Percentiles rank a stretch among this genome's conserved stretches.
These are phyloP conservation scores for Drosophila miranda DNA, from an alignment of 1,140 invertebrate species.

Conservation along the genomic window DNA sequence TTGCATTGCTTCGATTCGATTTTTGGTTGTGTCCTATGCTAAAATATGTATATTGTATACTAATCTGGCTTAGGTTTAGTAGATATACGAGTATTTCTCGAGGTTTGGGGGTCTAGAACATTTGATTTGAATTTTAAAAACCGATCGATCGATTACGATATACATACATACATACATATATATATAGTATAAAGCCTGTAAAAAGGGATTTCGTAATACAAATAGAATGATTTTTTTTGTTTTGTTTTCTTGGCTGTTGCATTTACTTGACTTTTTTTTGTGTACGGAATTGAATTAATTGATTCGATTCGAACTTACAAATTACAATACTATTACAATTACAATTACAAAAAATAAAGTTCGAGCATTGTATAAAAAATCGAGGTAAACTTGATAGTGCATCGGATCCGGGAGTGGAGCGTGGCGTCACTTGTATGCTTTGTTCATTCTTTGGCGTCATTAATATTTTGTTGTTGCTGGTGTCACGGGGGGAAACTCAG, in stretches of 20 bases:
- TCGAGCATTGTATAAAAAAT: constrained; percentile 73
- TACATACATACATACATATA: constrained; percentile 14
- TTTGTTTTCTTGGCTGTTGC: constrained; percentile 3
- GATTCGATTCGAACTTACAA: constrained; percentile 58
- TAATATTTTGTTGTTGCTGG: constrained; percentile 13
- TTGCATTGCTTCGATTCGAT: constrained; percentile 61
- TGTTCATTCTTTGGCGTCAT: constrained; percentile 19
- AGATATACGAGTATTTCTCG: constrained; percentile 50
- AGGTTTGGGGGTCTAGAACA: constrained; percentile 49
- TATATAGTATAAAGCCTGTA: constrained; percentile 63
- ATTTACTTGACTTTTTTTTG: not conserved
- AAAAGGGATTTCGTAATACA: constrained; percentile 66
- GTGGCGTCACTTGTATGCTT: constrained; percentile 13
- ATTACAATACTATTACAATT: constrained; percentile 62
- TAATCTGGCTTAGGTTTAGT: constrained; percentile 38
- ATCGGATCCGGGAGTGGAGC: constrained; percentile 53
- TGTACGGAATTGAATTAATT: constrained; percentile 31
- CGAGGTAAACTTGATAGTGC: constrained; percentile 75
- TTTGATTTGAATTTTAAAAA: constrained; percentile 66
- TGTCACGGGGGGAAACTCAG: constrained; percentile 29
- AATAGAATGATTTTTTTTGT: constrained; percentile 34
- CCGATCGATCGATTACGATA: constrained; percentile 55
- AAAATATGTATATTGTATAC: constrained; percentile 37
- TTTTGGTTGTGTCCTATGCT: constrained; percentile 34
- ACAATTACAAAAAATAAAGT: constrained; percentile 67